These are phyloP conservation scores for Stenolophus ochropezus DNA, from an alignment of 2,888 invertebrate genomes.

Conservation along the genomic window DNA sequence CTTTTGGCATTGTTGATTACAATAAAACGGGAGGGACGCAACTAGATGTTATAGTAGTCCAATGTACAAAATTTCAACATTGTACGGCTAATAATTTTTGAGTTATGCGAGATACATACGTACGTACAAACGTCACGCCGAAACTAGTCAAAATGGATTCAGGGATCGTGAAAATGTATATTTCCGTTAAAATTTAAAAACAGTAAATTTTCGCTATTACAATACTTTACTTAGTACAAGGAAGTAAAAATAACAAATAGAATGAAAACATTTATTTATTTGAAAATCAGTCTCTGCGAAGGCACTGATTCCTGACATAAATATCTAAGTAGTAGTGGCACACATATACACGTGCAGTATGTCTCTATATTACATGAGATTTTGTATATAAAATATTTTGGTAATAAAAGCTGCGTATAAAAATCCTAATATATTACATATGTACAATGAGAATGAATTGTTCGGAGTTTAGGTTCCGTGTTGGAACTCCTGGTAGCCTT, in stretches of 20 bases:
- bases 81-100: no score
- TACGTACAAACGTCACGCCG: no score
- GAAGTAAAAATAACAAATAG: conserved; percentile 6
- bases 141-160: no score
- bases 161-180: no score
- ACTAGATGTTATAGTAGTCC: no score
- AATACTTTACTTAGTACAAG: no score
- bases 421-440: conserved; percentile 16
- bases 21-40: no score
- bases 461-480: conserved; percentile 69
- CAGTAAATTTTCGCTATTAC: no score
- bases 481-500: conserved; percentile 87
- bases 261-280: conserved; percentile 49
- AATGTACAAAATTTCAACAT: no score
- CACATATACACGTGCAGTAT: conserved; percentile 2
- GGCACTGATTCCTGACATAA: conserved; percentile 52
- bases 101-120: no score
- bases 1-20: no score
- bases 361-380: neutral
- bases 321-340: conserved; percentile 42
- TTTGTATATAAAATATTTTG: neutral
- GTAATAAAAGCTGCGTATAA: neutral
- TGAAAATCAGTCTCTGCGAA: conserved; percentile 59
- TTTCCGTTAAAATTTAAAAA: neutral
- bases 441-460: conserved; percentile 1